Evolutionary conservation across 2,888 invertebrate species (phyloP), one percentile per base, ranked within the genome.

Genomic region (Drosophila paranaensis): DNA sequence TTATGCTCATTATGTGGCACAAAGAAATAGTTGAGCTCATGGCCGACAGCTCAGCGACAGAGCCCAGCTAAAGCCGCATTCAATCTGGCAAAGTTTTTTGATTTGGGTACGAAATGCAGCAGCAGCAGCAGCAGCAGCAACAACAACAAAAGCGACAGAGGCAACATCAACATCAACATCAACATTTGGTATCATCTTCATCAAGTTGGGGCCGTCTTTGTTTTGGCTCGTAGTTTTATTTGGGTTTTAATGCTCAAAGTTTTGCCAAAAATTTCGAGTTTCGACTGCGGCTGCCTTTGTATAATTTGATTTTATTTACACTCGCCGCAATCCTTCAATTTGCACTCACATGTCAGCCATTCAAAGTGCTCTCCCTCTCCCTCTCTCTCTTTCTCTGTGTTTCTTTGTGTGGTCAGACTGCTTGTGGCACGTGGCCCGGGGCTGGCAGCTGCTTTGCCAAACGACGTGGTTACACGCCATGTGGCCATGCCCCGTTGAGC

Each of bases 1-100:
- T 88, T 77, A 80, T 88, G 89, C 80, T 82, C 77, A 88, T 88
- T 83, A 88, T 88, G 83, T 39, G 87, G 66, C 71, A 64, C 81
- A 86, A 64, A 69, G 40, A 77, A 86, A 80, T 86, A 88, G 89
- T 83, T 75, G 66, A 54, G 56, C 66, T 55, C 58, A 45, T 54
- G 60, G 33, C 60, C 57, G 27, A 58, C n/a, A 35, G 11, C 27
- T 37, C n/a, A 58, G 48, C 30, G n/a, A 16, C 60, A 51, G 57
- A 10, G 16, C 54, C 54, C 33, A 50, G 48, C 25, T 10, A 35
- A 68, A 48, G 58, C 58, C 54, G 27, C 61, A 53, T 70, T 51
- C 57, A 51, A 55, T 55, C 51, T 48, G 53, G 70, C 66, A 74
- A 76, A 77, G 64, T 79, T 74, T 79, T 77, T 70, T 79, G 77